These are phyloP conservation scores for Eupeodes luniger DNA, from an alignment of 2,888 invertebrate genomes.

Conservation along the genomic window DNA sequence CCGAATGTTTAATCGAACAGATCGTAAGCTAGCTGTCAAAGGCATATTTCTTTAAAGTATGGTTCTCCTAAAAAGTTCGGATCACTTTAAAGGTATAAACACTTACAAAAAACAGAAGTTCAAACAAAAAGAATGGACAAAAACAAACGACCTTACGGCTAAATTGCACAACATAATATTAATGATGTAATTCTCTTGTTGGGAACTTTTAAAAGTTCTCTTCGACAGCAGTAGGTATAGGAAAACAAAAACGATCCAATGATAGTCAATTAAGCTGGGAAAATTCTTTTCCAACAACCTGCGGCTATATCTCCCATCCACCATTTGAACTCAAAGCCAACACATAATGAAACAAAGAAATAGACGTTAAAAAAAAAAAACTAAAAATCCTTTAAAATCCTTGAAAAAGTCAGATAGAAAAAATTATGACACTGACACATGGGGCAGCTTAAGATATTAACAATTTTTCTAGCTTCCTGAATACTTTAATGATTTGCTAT, in stretches of 20 bases:
- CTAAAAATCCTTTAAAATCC: slow-evolving; percentile 10
- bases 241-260: neutral
- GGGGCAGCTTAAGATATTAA: slow-evolving; percentile 4
- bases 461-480: slow-evolving; percentile 19
- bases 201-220: slow-evolving; percentile 7
- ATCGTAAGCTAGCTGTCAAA: too few relatives aligned
- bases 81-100: too few relatives aligned
- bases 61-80: too few relatives aligned
- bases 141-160: neutral
- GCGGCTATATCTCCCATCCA: neutral
- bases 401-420: neutral
- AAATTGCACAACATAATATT: neutral
- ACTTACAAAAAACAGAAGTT: slow-evolving; percentile 4
- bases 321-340: neutral
- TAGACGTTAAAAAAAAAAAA: neutral
- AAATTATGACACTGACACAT: slow-evolving; percentile 22
- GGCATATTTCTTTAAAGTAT: too few relatives aligned
- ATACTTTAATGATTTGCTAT: slow-evolving; percentile 21
- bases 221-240: too few relatives aligned
- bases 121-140: neutral
- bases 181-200: neutral
- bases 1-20: too few relatives aligned
- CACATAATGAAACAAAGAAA: neutral
- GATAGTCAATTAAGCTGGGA: slow-evolving; percentile 43
- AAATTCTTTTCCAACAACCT: slow-evolving; percentile 1